Conservation (phyloP, 2,888 invertebrate species). For the Agonum fuliginosum region DNA sequence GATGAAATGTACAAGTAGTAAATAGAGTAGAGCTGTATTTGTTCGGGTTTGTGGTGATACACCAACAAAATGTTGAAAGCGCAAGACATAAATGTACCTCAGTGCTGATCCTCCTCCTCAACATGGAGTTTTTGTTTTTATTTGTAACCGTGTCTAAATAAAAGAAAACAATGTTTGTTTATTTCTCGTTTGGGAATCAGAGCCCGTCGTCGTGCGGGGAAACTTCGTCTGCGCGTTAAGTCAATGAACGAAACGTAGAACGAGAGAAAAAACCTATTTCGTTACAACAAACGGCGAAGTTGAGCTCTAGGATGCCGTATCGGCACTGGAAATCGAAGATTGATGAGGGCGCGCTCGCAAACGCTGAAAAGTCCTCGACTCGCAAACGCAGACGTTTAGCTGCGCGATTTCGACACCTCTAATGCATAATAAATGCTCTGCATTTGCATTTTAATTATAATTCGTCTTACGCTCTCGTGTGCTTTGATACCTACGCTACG, state of each 20-base stretch:
- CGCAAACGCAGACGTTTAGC: conserved; percentile 48
- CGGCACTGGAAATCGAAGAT: conserved; percentile 54
- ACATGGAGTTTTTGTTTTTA: conserved; percentile 12
- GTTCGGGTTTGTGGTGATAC: neutral
- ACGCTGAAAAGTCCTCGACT: conserved; percentile 43
- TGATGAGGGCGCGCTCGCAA: conserved; percentile 47
- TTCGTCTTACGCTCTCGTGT: conserved; percentile 32
- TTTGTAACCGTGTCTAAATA: conserved; percentile 23
- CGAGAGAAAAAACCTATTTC: conserved; percentile 55
- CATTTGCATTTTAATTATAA: conserved; percentile 57
- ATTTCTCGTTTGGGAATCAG: conserved; percentile 43
- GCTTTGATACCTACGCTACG: conserved; percentile 19
- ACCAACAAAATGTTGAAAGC: neutral
- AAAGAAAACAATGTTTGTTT: conserved; percentile 40
- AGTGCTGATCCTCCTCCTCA: no score
- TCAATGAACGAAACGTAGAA: conserved; percentile 40
- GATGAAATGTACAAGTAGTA: no score
- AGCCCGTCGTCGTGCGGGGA: conserved; percentile 4
- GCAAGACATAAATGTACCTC: conserved; percentile 10
- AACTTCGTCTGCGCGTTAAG: conserved; percentile 35
- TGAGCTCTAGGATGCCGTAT: conserved; percentile 25
- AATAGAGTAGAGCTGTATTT: neutral
- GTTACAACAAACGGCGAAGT: conserved; percentile 53
- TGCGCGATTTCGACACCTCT: conserved; percentile 47
- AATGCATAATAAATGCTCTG: conserved; percentile 54